A percentile compares a stretch with the other conserved stretches of the same genome.
Evolutionary conservation across 2,113 vertebrate species (phyloP).

Genomic region (Myrmophylax atrothorax): DNA sequence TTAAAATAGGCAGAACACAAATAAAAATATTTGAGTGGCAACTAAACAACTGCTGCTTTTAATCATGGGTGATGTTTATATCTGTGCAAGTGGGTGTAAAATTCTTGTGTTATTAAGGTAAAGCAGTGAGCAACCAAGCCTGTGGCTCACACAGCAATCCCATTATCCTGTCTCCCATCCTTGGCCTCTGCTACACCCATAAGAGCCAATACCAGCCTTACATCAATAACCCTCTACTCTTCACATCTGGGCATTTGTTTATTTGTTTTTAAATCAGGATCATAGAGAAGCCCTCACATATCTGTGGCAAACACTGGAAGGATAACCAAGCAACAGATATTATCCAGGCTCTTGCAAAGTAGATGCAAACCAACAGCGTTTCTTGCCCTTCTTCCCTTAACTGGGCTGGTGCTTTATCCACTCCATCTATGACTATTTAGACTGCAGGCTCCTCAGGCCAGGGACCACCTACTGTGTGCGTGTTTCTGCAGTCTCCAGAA

Average conservation of each 20-base stretch:
- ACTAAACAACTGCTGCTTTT: conserved; percentile 39
- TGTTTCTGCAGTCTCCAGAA: conserved; percentile 18
- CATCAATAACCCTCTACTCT: not conserved
- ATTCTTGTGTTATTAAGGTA: not conserved
- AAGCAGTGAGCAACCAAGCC: not conserved
- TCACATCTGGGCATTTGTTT: not conserved
- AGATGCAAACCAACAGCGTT: not conserved
- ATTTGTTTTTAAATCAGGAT: not conserved
- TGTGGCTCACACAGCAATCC: not conserved
- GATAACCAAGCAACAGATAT: not conserved
- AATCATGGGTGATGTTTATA: not conserved
- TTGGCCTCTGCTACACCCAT: not conserved
- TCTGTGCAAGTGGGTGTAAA: conserved; percentile 29
- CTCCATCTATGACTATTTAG: conserved; percentile 19
- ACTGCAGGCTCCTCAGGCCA: conserved; percentile 16
- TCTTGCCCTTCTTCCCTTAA: not conserved
- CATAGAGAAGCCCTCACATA: not conserved
- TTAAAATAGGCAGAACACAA: not conserved
- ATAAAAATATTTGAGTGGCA: not conserved
- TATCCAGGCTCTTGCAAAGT: not conserved
- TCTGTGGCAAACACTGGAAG: not conserved
- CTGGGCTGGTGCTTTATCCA: not conserved
- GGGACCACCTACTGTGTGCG: conserved; percentile 46
- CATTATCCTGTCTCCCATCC: not conserved
- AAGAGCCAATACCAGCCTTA: not conserved